Base-by-base conservation (phyloP, 2,888 invertebrate genomes). In the Eutolmus rufibarbis region DNA sequence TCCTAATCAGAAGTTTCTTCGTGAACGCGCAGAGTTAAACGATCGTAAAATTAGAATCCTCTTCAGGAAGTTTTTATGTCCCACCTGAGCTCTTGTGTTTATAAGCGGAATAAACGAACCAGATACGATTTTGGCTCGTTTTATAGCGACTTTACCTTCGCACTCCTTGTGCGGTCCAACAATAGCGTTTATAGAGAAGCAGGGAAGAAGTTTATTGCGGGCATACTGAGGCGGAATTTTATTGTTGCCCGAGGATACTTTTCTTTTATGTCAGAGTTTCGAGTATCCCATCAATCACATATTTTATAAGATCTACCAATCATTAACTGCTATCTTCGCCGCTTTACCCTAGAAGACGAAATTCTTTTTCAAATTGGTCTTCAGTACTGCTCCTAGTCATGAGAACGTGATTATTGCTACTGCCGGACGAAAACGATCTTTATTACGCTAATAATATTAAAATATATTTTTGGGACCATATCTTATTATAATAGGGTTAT, bases 31-130 rank as follows among this genome's bases (percentile, higher is more conserved):
- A 74, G n/a, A 84, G 40, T 74, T 40, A 84, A 84, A 84, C 66
- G 74, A 40, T 74, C 84, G 43, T 84, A 84, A 84, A 84, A 84
- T 84, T 84, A 74, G 74, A 74, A 84, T 84, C 56, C 81, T 81
- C 81, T 81, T 81, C 51, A 56, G 81, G 81, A 28, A 28, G 28
- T 16, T 81, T 84, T 84, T 84, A 84, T 74, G 56, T 74, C 40
- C 74, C 84, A 84, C 84, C 84, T 84, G 84, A 40, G 40, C 66
- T 40, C 84, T 57, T 37, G 31, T 74, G 37, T 51, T 31, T 56
- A 40, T 28, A 56, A 34, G 19, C 81, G 31, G 56, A 56, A 81
- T 56, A 81, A 81, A 56, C 81, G 51, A 81, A 81, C 51, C 81
- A 16, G 31, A 51, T 56, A 28, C 34, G 56, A 81, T 81, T 40